Conservation (phyloP, 2,113 vertebrate species). For the Microcebus murinus region DNA sequence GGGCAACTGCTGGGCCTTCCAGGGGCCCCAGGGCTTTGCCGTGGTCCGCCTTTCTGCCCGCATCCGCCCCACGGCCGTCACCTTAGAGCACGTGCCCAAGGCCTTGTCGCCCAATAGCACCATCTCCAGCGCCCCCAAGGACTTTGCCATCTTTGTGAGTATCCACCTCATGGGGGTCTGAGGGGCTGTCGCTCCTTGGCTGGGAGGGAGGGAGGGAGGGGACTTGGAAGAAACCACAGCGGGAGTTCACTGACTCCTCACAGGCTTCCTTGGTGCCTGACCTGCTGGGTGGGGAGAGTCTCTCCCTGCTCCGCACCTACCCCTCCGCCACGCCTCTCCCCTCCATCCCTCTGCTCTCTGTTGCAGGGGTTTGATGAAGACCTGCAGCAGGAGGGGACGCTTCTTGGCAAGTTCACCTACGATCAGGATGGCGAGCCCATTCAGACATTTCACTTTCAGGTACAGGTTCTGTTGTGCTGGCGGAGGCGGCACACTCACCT, state of each 20-base stretch:
- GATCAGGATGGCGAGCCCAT: conserved; percentile 89
- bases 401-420: conserved; percentile 92
- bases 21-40: conserved; percentile 92
- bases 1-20: conserved; percentile 97
- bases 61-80: conserved; percentile 91
- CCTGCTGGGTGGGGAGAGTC: too few relatives aligned
- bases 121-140: conserved; percentile 94
- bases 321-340: neutral
- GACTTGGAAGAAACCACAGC: neutral
- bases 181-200: neutral
- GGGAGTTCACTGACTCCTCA: neutral
- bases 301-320: neutral
- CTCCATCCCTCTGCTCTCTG: neutral
- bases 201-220: neutral
- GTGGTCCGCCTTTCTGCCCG: conserved; percentile 91
- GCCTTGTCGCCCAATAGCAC: conserved; percentile 90
- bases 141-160: conserved; percentile 96
- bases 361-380: conserved; percentile 91
- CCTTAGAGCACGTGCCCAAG: conserved; percentile 94
- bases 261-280: neutral
- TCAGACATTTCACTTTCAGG: conserved; percentile 93
- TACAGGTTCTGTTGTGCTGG: conserved; percentile 63
- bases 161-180: accelerated
- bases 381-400: conserved; percentile 87
- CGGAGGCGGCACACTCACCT: too few relatives aligned